Percentiles rank a stretch among this genome's conserved stretches.
phyloP scores from a whole-genome alignment of 2,888 invertebrate genomes.

The Villa cingulata region DNA sequence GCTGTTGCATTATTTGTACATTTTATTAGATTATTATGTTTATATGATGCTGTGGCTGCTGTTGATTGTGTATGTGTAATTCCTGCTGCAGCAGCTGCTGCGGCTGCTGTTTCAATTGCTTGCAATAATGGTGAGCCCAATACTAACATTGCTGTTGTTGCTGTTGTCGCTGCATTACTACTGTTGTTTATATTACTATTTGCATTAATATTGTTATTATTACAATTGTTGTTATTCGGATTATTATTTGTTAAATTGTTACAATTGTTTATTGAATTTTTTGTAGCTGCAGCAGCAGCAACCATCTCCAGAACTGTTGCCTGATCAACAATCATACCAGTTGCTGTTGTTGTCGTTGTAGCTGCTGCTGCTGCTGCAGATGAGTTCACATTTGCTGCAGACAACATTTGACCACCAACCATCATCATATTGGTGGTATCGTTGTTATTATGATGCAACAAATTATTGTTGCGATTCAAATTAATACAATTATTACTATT shows the following conservation, averaged over 20 bases:
- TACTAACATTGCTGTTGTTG: background rate
- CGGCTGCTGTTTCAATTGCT: no score
- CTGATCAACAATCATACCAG: background rate
- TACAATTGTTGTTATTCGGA: background rate
- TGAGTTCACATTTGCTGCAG: conserved; percentile 6
- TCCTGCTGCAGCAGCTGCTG: no score
- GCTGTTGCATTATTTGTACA: background rate
- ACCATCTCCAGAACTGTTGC: conserved; percentile 10
- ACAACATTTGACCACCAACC: conserved; percentile 5
- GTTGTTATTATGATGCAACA: conserved; percentile 13
- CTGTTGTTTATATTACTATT: background rate
- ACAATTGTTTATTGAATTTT: background rate
- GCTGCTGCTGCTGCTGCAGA: conserved; percentile 15
- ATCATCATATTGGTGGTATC: conserved; percentile 17
- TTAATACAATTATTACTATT: conserved; percentile 6
- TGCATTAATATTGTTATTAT: background rate
- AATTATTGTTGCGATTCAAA: conserved; percentile 19
- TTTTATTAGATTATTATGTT: background rate
- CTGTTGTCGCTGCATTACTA: conserved; percentile 8
- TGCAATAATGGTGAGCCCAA: no score
- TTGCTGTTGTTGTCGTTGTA: conserved; percentile 7
- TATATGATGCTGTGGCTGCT: background rate
- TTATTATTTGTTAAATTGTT: background rate
- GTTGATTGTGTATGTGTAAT: no score
- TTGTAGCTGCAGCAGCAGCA: conserved; percentile 40